These are phyloP conservation scores for Acinonyx jubatus DNA, from an alignment of 2,113 vertebrate genomes.

Conservation along the genomic window DNA sequence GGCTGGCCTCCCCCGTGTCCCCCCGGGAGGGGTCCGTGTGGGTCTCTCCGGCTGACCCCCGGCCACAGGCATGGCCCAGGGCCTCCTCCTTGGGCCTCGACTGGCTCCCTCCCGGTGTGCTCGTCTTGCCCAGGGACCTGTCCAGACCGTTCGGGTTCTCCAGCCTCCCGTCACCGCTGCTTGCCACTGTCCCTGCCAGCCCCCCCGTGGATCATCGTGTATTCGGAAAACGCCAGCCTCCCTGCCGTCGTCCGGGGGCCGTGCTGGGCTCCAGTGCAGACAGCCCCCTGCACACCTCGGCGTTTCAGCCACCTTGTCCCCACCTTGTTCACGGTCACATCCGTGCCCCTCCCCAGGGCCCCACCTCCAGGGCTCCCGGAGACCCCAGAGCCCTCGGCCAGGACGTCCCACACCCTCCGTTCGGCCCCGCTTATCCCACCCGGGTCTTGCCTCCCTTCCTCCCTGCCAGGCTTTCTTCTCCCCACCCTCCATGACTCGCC, in stretches of 20 bases:
- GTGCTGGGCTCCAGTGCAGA: neutral
- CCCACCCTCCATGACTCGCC: neutral
- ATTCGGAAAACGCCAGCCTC: no score
- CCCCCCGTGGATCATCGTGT: neutral
- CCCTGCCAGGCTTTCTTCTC: neutral
- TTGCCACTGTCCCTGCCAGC: neutral
- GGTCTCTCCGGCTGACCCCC: neutral
- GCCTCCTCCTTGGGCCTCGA: neutral
- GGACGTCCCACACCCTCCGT: neutral
- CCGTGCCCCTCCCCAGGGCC: neutral
- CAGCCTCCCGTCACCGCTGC: neutral
- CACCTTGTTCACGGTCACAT: rapidly evolving
- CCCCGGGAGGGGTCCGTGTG: neutral
- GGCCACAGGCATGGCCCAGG: neutral
- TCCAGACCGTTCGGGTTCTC: neutral
- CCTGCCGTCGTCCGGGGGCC: rapidly evolving
- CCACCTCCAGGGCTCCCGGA: neutral
- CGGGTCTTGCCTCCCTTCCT: neutral
- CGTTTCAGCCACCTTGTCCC: rapidly evolving
- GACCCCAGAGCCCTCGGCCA: neutral
- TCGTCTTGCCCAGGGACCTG: neutral
- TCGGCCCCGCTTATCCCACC: neutral
- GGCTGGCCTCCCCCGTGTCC: neutral
- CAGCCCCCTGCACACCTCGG: neutral
- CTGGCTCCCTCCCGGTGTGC: neutral